Evolutionary conservation across 2,113 vertebrate genomes (phyloP).

Genomic region (Eurypyga helias): DNA sequence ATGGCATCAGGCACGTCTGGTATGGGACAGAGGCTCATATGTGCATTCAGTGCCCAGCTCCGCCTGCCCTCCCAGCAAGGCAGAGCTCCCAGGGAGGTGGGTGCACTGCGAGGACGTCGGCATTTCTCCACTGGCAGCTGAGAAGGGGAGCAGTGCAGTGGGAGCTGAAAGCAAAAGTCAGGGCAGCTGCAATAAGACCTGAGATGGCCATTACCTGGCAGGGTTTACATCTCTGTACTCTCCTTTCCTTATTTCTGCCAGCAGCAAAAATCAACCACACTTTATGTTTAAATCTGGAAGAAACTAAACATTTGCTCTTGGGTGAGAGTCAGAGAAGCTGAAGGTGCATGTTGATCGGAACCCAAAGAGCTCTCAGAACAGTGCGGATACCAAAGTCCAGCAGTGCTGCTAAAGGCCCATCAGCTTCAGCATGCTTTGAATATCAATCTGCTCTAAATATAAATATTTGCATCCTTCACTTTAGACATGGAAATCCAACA

Average conservation of each 20-base stretch:
- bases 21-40: neutral
- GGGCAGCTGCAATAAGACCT: neutral
- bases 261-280: neutral
- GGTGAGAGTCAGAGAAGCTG: neutral
- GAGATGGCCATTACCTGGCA: neutral
- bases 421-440: neutral
- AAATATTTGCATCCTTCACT: neutral
- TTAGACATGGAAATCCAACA: neutral
- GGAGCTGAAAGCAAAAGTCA: neutral
- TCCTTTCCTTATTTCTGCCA: neutral
- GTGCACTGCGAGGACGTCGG: neutral
- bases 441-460: neutral
- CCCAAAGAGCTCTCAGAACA: neutral
- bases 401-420: neutral
- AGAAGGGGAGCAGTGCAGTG: neutral
- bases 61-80: neutral
- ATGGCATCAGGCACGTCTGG: neutral
- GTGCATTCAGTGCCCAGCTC: neutral
- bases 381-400: neutral
- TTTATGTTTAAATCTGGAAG: neutral
- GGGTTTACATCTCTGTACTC: neutral
- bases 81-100: neutral
- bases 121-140: neutral
- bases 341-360: neutral
- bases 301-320: neutral